Evolutionary conservation across 2,888 invertebrate species (phyloP), one percentile per base, ranked within the genome.

Genomic region (Orchestes rusci): DNA sequence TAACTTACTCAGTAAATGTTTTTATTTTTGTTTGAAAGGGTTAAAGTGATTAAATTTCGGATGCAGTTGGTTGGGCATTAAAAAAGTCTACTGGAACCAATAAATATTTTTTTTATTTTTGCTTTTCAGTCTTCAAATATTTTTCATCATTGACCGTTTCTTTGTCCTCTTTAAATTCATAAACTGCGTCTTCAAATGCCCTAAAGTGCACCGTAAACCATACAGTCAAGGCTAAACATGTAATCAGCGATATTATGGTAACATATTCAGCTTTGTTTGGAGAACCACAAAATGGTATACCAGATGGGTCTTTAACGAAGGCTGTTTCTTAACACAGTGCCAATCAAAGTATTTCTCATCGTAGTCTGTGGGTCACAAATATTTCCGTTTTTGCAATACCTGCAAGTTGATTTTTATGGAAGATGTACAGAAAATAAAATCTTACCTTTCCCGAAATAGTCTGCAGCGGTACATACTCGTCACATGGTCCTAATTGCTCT

Each of bases 201-300:
- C 60, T 66, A 56, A 72, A 73, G 53, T 75, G 75, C 15, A 77
- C 57, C 12, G 71, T 70, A 54, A 72, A 70, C 61, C 76, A 82
- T 7, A 82, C 72, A 5, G 70, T 70, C 1, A 70, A 56, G 0
- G 82, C 84, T 2, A 76, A 54, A 3, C 77, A 51, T 33, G 74
- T 66, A 34, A 81, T 73, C 1, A 74, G 67, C 2, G 73, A 66
- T 2, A 82, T 60, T 4, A 83, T 70, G 1, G 73, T 64, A 3
- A 82, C 70, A 59, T 82, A 82, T 62, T 85, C 84, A 0, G 70
- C 68, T 17, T 77, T 74, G 61, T 84, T 84, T 0, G 79, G 76
- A 2, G 80, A 84, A 12, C 88, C 88, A 60, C 89, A 89, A 39
- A 83, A 74, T n/a, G 3, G 82, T 79, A 64, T 88, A 89, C 84